phyloP scores from a whole-genome alignment of 2,888 invertebrate genomes.

The Thysanoteuthis rhombus region DNA sequence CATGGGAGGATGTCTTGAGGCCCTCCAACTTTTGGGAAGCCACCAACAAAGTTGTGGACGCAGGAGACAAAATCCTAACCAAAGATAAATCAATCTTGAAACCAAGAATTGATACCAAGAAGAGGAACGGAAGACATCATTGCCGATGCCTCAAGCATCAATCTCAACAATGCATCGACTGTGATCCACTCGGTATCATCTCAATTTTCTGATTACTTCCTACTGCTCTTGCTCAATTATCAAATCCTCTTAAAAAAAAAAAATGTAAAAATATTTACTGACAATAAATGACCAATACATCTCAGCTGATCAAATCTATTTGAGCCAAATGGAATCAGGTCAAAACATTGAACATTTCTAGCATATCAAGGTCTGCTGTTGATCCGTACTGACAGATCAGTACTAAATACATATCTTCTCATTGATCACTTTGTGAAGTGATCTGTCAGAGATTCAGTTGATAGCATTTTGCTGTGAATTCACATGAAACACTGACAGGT shows the following conservation, averaged over 20 bases:
- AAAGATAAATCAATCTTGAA: too few relatives aligned
- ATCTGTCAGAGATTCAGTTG: not conserved
- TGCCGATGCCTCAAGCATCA: not conserved
- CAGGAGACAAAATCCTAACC: too few relatives aligned
- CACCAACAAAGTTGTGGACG: too few relatives aligned
- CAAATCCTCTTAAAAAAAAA: not conserved
- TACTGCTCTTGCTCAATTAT: not conserved
- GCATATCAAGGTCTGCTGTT: not conserved
- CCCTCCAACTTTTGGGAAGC: too few relatives aligned
- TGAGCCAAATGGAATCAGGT: not conserved
- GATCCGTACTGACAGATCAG: not conserved
- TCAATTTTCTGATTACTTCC: not conserved
- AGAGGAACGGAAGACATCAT: too few relatives aligned
- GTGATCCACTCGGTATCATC: not conserved
- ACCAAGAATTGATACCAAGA: too few relatives aligned
- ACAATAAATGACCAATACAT: not conserved
- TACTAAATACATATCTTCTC: not conserved
- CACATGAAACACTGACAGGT: not conserved
- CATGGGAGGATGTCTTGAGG: too few relatives aligned
- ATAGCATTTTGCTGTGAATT: not conserved
- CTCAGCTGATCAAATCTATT: not conserved
- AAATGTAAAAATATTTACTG: not conserved
- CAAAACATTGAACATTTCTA: not conserved
- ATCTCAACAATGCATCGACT: not conserved
- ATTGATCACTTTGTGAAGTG: not conserved